These are phyloP conservation scores for Apis laboriosa DNA, from an alignment of 1,140 invertebrate species.

Conservation along the genomic window DNA sequence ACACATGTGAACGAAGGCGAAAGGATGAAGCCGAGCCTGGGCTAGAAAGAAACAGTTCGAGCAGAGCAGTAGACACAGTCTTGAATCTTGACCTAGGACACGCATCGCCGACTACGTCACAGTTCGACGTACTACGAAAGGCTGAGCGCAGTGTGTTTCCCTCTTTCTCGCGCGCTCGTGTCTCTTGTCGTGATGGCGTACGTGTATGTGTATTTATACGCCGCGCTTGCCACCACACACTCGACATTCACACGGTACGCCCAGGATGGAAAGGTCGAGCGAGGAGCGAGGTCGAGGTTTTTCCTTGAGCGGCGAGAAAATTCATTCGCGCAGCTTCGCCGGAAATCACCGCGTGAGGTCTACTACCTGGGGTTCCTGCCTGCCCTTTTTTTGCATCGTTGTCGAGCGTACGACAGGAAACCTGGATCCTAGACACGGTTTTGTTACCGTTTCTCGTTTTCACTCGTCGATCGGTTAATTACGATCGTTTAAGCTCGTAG, in stretches of 20 bases:
- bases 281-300: conserved; percentile 56
- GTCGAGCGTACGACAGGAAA: neutral
- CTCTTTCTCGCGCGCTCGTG: conserved; percentile 10
- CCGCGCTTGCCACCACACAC: conserved; percentile 4
- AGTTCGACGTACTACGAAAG: conserved; percentile 71
- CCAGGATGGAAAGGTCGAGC: conserved; percentile 50
- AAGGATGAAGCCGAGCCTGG: conserved; percentile 60
- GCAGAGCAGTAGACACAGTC: conserved; percentile 66
- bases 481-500: neutral
- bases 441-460: neutral
- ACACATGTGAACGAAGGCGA: conserved; percentile 52
- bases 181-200: neutral
- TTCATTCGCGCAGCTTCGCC: conserved; percentile 33
- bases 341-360: conserved; percentile 44
- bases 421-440: neutral
- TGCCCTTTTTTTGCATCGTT: neutral
- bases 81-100: conserved; percentile 80
- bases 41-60: conserved; percentile 59
- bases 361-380: neutral
- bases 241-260: conserved; percentile 61
- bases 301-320: conserved; percentile 61
- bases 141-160: neutral
- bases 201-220: neutral
- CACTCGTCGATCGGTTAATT: conserved; percentile 5
- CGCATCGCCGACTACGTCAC: conserved; percentile 76